Evolutionary conservation across 37 sponge, comb jelly and placozoan species (phyloP).

Genomic region (Oscarella lobularis): DNA sequence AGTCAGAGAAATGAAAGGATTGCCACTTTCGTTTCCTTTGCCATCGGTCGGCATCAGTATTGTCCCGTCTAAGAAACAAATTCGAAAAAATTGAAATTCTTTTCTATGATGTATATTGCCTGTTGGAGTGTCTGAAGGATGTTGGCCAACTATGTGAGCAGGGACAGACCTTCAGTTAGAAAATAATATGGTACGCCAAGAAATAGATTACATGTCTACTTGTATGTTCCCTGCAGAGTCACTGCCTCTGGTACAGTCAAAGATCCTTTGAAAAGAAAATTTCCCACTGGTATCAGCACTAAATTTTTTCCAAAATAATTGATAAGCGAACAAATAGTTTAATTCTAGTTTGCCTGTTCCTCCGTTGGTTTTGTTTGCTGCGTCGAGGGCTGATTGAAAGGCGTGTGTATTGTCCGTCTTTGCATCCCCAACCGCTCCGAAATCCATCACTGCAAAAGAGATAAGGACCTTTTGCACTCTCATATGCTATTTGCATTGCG

Average conservation of each 20-base stretch:
- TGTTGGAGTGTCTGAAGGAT: background rate
- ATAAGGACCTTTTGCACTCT: too few relatives aligned
- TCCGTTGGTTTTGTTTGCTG: background rate
- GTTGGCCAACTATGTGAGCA: background rate
- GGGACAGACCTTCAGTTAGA: background rate
- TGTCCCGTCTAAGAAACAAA: too few relatives aligned
- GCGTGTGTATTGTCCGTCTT: background rate
- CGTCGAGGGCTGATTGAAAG: background rate
- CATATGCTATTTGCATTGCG: too few relatives aligned
- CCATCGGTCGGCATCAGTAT: too few relatives aligned
- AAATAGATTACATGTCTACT: too few relatives aligned
- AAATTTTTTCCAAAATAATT: background rate
- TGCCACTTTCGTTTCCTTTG: too few relatives aligned
- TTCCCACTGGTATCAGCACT: background rate
- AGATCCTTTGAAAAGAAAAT: background rate
- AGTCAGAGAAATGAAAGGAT: too few relatives aligned
- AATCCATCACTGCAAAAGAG: background rate
- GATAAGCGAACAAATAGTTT: background rate
- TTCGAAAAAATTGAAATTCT: background rate
- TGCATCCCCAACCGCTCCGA: background rate
- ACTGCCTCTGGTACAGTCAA: background rate
- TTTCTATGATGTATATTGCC: background rate
- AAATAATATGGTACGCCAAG: too few relatives aligned
- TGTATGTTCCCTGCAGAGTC: background rate
- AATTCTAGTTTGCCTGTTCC: too few relatives aligned